phyloP scores from a whole-genome alignment of 2,113 vertebrate genomes.

The Dicaeum eximium region DNA sequence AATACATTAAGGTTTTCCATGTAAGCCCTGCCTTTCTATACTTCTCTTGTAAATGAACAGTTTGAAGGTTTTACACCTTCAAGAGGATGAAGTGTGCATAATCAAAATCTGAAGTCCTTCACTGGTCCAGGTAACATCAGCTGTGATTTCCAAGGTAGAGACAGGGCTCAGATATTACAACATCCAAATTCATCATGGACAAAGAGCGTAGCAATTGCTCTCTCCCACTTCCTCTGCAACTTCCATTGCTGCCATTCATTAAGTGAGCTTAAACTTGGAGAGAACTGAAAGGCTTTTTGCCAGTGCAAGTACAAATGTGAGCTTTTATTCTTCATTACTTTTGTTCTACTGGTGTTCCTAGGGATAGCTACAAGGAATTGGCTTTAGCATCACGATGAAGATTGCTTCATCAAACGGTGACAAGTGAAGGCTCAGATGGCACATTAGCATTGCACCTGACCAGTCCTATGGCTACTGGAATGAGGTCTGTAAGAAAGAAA shows the following conservation, averaged over 20 bases:
- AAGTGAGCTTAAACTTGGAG: neutral
- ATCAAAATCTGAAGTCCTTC: neutral
- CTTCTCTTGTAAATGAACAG: neutral
- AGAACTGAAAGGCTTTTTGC: neutral
- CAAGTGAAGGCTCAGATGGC: neutral
- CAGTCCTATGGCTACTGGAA: neutral
- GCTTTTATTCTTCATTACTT: neutral
- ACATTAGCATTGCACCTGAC: accelerated
- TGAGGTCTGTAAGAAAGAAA: neutral
- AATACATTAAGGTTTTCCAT: neutral
- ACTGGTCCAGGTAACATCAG: neutral
- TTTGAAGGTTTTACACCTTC: neutral
- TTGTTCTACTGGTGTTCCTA: neutral
- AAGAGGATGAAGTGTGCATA: neutral
- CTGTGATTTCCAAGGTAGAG: neutral
- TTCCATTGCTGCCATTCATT: neutral
- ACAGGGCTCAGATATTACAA: neutral
- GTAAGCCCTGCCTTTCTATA: neutral
- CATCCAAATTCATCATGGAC: neutral
- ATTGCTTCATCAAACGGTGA: accelerated
- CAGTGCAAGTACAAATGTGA: neutral
- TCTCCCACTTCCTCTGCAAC: neutral
- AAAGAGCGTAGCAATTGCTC: neutral
- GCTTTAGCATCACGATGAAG: accelerated
- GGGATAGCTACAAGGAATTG: neutral